Evolutionary conservation across 2,797 vertebrate genomes (phyloP).

Genomic region (Microchirus variegatus): DNA sequence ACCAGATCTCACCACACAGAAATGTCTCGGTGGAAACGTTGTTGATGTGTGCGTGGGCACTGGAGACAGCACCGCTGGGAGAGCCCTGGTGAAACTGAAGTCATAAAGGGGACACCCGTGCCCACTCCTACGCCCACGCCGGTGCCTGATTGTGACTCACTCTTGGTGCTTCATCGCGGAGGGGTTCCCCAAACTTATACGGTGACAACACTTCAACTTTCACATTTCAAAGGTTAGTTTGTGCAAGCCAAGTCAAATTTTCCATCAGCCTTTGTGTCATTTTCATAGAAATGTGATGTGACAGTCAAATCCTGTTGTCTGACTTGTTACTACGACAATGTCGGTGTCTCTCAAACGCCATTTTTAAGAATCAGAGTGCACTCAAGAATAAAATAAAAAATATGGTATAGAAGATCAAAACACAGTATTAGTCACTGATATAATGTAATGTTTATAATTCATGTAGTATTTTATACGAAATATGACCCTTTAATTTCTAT

Average conservation of each 20-base stretch:
- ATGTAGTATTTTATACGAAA: too few species aligned
- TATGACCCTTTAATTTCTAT: too few species aligned
- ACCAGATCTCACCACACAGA: constrained; percentile 38
- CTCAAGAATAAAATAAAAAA: too few species aligned
- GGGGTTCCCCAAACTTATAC: constrained; percentile 76
- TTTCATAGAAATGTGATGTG: constrained; percentile 34
- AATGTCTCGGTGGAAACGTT: constrained; percentile 71
- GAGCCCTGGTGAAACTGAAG: constrained; percentile 76
- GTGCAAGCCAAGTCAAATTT: constrained; percentile 50
- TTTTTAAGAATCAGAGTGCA: too few species aligned
- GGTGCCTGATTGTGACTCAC: constrained; percentile 64
- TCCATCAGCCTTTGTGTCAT: constrained; percentile 45
- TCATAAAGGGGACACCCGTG: constrained; percentile 79
- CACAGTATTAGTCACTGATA: too few species aligned
- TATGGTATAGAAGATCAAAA: too few species aligned
- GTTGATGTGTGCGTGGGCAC: constrained; percentile 45
- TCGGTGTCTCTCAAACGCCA: neutral
- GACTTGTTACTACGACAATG: constrained; percentile 29
- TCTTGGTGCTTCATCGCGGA: constrained; percentile 35
- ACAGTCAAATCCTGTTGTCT: constrained; percentile 41
- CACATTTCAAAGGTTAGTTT: constrained; percentile 47
- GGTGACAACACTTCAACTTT: constrained; percentile 53
- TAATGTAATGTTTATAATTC: too few species aligned
- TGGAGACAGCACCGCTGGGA: constrained; percentile 64
- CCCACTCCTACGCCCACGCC: constrained; percentile 65